These are phyloP conservation scores for Lepidotrigona ventralis DNA, from an alignment of 1,140 invertebrate species.

Conservation along the genomic window DNA sequence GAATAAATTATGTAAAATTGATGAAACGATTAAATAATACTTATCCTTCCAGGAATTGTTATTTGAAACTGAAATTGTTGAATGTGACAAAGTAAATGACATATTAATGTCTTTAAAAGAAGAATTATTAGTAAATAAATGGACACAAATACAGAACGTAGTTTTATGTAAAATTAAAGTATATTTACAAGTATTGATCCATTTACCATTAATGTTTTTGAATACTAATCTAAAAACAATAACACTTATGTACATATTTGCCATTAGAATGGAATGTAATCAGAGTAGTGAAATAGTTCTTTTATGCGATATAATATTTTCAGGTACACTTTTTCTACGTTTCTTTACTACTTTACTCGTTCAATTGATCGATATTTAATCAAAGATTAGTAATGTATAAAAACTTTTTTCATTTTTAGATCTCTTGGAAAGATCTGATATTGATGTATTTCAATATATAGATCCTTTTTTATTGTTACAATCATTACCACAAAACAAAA, in stretches of 20 bases:
- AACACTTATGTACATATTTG: conserved; percentile 64
- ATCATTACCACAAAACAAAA: conserved; percentile 51
- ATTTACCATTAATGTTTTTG: conserved; percentile 64
- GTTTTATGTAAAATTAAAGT: conserved; percentile 45
- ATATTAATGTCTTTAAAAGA: conserved; percentile 53
- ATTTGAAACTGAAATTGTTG: conserved; percentile 36
- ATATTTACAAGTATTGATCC: conserved; percentile 65
- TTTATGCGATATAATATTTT: conserved; percentile 63
- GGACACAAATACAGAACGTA: conserved; percentile 47
- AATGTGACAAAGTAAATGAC: conserved; percentile 51
- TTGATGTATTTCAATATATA: conserved; percentile 64
- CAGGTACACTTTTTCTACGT: no score
- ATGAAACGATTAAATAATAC: conserved; percentile 22
- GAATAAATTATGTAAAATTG: conserved; percentile 23
- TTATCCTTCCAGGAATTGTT: conserved; percentile 54
- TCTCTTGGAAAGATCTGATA: conserved; percentile 54
- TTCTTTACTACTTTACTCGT: no score
- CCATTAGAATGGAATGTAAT: conserved; percentile 62
- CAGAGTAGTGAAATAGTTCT: conserved; percentile 45
- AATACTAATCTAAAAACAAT: conserved; percentile 57
- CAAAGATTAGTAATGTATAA: not conserved
- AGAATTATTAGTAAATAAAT: conserved; percentile 49
- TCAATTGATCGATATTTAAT: not conserved
- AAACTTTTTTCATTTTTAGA: conserved; percentile 46
- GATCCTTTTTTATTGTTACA: conserved; percentile 49